Evolutionary conservation across 1,140 invertebrate genomes (phyloP).

Genomic region (Sminthurinus signatus): DNA sequence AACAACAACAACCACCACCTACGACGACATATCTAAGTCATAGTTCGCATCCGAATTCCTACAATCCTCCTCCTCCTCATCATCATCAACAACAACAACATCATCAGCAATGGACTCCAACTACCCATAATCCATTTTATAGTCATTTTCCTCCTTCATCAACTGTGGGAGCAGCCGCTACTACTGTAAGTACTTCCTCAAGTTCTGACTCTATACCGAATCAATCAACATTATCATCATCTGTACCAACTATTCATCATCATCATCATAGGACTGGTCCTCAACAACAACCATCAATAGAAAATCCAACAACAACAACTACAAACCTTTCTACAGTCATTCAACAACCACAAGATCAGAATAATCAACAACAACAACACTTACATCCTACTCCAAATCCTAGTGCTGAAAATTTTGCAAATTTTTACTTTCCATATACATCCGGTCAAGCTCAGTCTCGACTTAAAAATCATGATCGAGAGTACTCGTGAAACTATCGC

Average conservation of each 20-base stretch:
- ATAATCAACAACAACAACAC: not conserved
- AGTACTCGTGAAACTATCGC: not conserved
- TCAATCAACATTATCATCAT: not conserved
- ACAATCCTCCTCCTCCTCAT: not conserved
- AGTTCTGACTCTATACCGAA: not conserved
- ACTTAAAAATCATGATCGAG: constrained; percentile 5
- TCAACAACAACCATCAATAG: no score
- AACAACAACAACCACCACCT: no score
- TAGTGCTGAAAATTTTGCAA: constrained; percentile 12
- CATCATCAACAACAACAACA: not conserved
- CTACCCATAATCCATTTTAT: not conserved
- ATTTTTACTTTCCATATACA: constrained; percentile 9
- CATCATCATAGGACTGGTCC: no score
- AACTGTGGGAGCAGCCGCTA: not conserved
- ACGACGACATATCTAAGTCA: constrained; percentile 9
- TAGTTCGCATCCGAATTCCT: not conserved
- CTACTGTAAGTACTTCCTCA: not conserved
- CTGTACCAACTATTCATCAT: no score
- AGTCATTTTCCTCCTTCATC: not conserved
- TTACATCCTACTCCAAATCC: not conserved
- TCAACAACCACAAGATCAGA: not conserved
- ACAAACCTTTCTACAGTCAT: no score
- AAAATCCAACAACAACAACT: no score
- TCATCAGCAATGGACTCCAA: constrained; percentile 1
- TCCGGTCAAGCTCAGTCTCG: constrained; percentile 8